A percentile compares a stretch with the other conserved stretches of the same genome.
Conservation (phyloP, 2,113 vertebrate genomes). For the Bathybates hornii region DNA sequence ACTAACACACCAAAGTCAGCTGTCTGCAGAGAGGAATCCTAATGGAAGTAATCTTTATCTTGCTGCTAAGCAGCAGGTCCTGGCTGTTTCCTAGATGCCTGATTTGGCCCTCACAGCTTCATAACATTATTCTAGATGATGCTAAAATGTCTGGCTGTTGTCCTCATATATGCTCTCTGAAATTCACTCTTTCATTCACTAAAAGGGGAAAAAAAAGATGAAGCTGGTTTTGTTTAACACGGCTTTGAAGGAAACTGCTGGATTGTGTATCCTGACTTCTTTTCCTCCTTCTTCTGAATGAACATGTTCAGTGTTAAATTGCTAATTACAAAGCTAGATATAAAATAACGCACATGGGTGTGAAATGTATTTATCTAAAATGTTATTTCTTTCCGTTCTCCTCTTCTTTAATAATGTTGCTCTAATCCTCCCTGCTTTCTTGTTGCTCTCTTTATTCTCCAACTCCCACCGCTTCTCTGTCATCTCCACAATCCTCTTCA, state of each 20-base stretch:
- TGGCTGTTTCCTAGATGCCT: background rate
- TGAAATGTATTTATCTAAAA: background rate
- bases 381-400: background rate
- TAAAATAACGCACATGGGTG: background rate
- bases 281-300: background rate
- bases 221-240: background rate
- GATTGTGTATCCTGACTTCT: background rate
- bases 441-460: background rate
- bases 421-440: background rate
- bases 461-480: background rate
- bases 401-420: background rate
- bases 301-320: background rate
- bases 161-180: background rate
- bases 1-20: background rate
- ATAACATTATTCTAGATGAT: background rate
- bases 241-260: background rate
- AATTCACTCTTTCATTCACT: background rate
- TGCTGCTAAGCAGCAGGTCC: background rate
- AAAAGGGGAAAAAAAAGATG: background rate
- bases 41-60: background rate
- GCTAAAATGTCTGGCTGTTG: background rate
- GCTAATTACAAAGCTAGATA: background rate
- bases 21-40: background rate
- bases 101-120: background rate
- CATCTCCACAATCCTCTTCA: background rate